Evolutionary conservation across 2,888 invertebrate genomes (phyloP).

Genomic region (Corythucha ciliata): DNA sequence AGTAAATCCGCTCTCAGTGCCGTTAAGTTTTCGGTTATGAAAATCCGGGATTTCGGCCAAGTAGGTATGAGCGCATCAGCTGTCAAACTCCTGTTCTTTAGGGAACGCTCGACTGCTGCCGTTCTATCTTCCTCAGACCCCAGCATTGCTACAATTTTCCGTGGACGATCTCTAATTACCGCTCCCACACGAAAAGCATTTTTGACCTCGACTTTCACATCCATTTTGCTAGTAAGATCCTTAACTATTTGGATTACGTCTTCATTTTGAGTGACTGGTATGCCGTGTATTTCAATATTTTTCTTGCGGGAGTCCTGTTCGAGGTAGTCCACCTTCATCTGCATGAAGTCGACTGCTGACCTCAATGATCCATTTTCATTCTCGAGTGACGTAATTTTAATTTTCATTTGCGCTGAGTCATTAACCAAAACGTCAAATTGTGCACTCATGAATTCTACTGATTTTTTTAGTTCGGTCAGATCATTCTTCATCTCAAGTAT

Average conservation of each 20-base stretch:
- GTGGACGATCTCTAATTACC: slow-evolving; percentile 1
- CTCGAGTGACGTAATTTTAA: not conserved
- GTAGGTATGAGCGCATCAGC: not conserved
- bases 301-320: slow-evolving; percentile 3
- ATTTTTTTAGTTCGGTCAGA: slow-evolving; percentile 4
- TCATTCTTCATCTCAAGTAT: not conserved
- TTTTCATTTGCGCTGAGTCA: not conserved
- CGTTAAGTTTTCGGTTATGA: not conserved
- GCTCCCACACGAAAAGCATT: slow-evolving; percentile 8
- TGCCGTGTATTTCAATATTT: slow-evolving; percentile 9
- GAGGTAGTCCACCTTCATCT: slow-evolving; percentile 2
- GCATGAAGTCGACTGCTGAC: not conserved
- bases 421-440: slow-evolving; percentile 11
- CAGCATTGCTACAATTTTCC: slow-evolving; percentile 10
- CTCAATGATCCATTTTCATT: slow-evolving; percentile 6
- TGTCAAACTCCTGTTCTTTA: not conserved
- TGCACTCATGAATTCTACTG: slow-evolving; percentile 10
- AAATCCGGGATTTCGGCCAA: slow-evolving; percentile 1
- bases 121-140: not conserved
- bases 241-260: not conserved
- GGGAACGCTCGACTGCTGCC: not conserved
- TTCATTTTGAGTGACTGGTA: slow-evolving; percentile 9
- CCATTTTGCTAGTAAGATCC: not conserved
- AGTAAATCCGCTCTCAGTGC: not conserved
- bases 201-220: not conserved